These are phyloP conservation scores for Calypte anna DNA, from an alignment of 2,113 vertebrate genomes.

Conservation along the genomic window DNA sequence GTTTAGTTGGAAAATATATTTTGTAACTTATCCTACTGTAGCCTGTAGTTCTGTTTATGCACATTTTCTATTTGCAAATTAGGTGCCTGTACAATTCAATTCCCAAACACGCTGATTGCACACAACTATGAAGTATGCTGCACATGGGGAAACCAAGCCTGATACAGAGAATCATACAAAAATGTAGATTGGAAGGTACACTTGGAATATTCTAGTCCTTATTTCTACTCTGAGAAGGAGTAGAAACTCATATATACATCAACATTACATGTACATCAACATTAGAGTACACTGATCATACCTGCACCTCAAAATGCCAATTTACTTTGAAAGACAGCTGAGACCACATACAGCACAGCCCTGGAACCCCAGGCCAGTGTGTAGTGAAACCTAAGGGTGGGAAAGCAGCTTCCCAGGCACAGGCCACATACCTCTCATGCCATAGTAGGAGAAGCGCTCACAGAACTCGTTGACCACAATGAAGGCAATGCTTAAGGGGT, in stretches of 20 bases:
- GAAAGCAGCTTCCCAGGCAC: background rate
- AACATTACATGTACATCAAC: background rate
- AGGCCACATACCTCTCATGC: conserved; percentile 91
- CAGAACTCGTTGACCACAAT: conserved; percentile 99
- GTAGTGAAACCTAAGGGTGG: background rate
- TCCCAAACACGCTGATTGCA: background rate
- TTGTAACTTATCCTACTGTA: conserved; percentile 1
- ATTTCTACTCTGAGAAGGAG: background rate
- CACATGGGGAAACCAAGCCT: background rate
- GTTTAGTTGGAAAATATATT: background rate
- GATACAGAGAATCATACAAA: background rate
- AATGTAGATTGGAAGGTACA: background rate
- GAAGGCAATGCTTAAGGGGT: conserved; percentile 92
- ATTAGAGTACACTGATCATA: background rate
- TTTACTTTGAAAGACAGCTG: background rate
- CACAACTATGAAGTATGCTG: background rate
- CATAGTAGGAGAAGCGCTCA: conserved; percentile 98
- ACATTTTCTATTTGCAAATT: conserved; percentile 10
- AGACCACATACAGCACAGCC: background rate
- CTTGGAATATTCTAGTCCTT: background rate
- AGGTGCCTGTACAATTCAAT: background rate
- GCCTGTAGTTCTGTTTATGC: background rate
- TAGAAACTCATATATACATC: background rate
- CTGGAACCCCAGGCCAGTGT: background rate
- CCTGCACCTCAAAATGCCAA: background rate